These are phyloP conservation scores for Empidonax alnorum DNA, from an alignment of 2,113 vertebrate genomes.

Conservation along the genomic window DNA sequence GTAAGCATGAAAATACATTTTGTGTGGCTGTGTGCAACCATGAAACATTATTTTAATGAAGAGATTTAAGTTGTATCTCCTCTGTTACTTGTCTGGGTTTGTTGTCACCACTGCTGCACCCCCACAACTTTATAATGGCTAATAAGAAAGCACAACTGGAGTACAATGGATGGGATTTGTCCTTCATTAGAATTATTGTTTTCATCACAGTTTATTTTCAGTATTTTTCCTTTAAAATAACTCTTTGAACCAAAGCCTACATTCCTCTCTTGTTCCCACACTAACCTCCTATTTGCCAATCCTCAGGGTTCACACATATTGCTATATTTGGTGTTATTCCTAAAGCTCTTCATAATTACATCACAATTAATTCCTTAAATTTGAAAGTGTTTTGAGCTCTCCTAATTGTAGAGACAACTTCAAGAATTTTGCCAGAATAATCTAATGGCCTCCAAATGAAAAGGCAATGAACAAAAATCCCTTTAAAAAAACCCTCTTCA, in stretches of 20 bases:
- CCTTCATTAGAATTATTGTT: background rate
- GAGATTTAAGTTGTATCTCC: slow-evolving; percentile 11
- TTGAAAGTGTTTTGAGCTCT: slow-evolving; percentile 27
- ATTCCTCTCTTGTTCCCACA: slow-evolving; percentile 18
- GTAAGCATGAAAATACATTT: slow-evolving; percentile 44
- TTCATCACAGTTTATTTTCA: slow-evolving; percentile 34
- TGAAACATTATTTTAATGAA: slow-evolving; percentile 41
- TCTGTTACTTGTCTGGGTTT: background rate
- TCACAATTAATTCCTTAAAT: slow-evolving; percentile 51
- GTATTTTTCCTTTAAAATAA: slow-evolving; percentile 38
- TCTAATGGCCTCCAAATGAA: slow-evolving; percentile 24
- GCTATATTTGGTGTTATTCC: slow-evolving; percentile 48
- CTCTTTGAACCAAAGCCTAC: slow-evolving; percentile 23
- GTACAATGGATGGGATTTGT: background rate
- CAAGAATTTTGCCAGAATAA: slow-evolving; percentile 39
- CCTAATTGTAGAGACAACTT: slow-evolving; percentile 2
- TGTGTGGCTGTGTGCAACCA: background rate
- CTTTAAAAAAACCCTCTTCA: background rate
- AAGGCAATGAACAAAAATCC: background rate
- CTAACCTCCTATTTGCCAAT: slow-evolving; percentile 22
- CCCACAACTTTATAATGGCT: background rate
- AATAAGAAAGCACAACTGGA: background rate
- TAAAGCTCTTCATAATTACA: slow-evolving; percentile 38
- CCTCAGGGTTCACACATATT: slow-evolving; percentile 29
- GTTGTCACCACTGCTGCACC: background rate